These are phyloP conservation scores for Myotis davidii DNA, from an alignment of 2,113 vertebrate genomes.

Conservation along the genomic window DNA sequence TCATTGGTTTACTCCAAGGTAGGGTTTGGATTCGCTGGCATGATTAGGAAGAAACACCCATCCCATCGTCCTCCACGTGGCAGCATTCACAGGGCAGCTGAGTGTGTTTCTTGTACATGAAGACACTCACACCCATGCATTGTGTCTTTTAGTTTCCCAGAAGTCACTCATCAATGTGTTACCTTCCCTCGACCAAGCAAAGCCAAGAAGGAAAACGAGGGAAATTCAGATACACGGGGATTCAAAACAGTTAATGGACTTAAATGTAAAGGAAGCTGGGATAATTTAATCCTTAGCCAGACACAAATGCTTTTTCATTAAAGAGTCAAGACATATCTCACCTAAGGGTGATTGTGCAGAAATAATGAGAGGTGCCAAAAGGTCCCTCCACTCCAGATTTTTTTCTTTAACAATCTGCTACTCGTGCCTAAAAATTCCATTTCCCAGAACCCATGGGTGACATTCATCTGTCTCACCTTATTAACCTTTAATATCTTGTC, in stretches of 20 bases:
- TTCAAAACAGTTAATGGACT: background rate
- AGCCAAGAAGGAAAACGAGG: background rate
- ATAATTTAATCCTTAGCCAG: background rate
- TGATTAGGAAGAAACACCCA: background rate
- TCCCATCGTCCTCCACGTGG: background rate
- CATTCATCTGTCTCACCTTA: slow-evolving; percentile 35
- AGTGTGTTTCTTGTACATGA: background rate
- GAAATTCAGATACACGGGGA: background rate
- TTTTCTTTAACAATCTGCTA: background rate
- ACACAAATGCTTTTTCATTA: slow-evolving; percentile 16
- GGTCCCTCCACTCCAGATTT: background rate
- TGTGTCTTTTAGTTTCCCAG: background rate
- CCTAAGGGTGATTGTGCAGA: background rate
- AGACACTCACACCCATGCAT: background rate
- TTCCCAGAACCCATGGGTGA: background rate
- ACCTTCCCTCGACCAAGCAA: background rate
- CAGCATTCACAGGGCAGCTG: background rate
- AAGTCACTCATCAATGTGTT: background rate
- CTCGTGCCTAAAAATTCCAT: background rate
- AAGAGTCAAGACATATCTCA: slow-evolving; percentile 22
- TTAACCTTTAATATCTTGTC: slow-evolving; percentile 21
- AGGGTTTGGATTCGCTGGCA: background rate
- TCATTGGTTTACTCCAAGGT: background rate
- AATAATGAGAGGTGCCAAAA: background rate
- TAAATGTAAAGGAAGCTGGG: background rate